Evolutionary conservation across 37 sponge, comb jelly and placozoan genomes (phyloP).

Genomic region (Eunapius fragilis): DNA sequence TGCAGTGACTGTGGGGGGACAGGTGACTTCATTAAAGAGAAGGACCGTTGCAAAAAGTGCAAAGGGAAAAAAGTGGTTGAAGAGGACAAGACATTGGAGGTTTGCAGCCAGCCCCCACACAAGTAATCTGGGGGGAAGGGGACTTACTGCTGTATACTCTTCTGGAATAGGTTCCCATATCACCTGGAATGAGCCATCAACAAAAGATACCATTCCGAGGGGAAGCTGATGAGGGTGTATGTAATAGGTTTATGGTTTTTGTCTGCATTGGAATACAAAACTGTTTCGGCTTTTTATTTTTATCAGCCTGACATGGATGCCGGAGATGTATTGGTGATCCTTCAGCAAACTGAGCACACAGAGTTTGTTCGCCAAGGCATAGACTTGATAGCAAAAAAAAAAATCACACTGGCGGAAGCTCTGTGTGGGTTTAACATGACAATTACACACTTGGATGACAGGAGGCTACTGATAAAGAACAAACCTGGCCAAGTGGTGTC

Average conservation of each 20-base stretch:
- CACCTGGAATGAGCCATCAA: constrained; percentile 81
- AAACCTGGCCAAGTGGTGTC: constrained; percentile 61
- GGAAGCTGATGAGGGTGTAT: constrained; percentile 77
- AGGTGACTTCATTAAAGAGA: constrained; percentile 76
- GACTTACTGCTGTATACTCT: too few relatives aligned
- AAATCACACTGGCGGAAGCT: constrained; percentile 84
- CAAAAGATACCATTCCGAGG: constrained; percentile 84
- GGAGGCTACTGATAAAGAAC: constrained; percentile 55
- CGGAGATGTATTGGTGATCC: constrained; percentile 88
- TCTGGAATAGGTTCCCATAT: constrained; percentile 77
- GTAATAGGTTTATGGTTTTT: not conserved
- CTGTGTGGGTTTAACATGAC: constrained; percentile 77
- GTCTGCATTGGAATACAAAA: not conserved
- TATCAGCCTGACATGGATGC: constrained; percentile 80
- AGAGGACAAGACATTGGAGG: constrained; percentile 69
- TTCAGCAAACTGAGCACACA: constrained; percentile 78
- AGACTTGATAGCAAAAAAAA: constrained; percentile 82
- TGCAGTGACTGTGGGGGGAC: constrained; percentile 84
- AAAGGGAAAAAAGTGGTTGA: constrained; percentile 81
- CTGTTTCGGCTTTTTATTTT: not conserved
- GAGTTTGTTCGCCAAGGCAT: constrained; percentile 64
- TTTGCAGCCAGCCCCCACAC: too few relatives aligned
- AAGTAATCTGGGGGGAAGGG: too few relatives aligned
- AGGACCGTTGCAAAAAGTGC: constrained; percentile 90
- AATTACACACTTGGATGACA: constrained; percentile 83